A percentile compares a stretch with the other conserved stretches of the same genome.
Evolutionary conservation across 1,140 invertebrate genomes (phyloP).

Genomic region (Stegodyphus mimosarum): DNA sequence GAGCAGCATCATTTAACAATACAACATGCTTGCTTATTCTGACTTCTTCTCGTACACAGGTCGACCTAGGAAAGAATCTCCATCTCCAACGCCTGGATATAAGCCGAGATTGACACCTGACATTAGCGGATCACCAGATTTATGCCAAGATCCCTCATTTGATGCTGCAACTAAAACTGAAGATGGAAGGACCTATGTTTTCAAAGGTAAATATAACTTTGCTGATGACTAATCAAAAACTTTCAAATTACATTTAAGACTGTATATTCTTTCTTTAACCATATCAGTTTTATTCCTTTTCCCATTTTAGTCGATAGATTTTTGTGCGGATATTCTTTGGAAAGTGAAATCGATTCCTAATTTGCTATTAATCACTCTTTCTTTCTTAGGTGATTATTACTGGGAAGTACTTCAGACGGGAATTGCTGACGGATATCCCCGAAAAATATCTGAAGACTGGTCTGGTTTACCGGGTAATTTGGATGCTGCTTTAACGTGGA

Average conservation of each 20-base stretch:
- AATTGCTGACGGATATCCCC: slow-evolving; percentile 84
- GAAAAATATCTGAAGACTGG: slow-evolving; percentile 81
- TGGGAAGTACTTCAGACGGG: slow-evolving; percentile 78
- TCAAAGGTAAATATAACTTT: slow-evolving; percentile 74
- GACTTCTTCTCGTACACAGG: neutral
- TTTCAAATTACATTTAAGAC: too few species aligned
- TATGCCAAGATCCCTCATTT: slow-evolving; percentile 83
- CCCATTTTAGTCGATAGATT: too few species aligned
- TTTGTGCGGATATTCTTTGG: too few species aligned
- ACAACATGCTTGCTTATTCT: too few species aligned
- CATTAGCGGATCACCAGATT: slow-evolving; percentile 72
- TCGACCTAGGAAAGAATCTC: slow-evolving; percentile 11
- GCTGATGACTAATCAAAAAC: too few species aligned
- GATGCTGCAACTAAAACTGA: slow-evolving; percentile 87
- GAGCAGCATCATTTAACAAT: too few species aligned
- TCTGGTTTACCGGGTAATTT: slow-evolving; percentile 84
- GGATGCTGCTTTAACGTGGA: slow-evolving; percentile 88
- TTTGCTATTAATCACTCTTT: neutral
- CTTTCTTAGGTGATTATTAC: slow-evolving; percentile 69
- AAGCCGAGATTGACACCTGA: slow-evolving; percentile 39
- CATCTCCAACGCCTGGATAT: slow-evolving; percentile 1
- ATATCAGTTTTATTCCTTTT: too few species aligned
- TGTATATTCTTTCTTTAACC: too few species aligned
- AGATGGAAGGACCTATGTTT: slow-evolving; percentile 81
- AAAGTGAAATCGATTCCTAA: too few species aligned